Base-by-base conservation (phyloP, 2,888 invertebrate genomes). In the Lithophane semibrunnea region DNA sequence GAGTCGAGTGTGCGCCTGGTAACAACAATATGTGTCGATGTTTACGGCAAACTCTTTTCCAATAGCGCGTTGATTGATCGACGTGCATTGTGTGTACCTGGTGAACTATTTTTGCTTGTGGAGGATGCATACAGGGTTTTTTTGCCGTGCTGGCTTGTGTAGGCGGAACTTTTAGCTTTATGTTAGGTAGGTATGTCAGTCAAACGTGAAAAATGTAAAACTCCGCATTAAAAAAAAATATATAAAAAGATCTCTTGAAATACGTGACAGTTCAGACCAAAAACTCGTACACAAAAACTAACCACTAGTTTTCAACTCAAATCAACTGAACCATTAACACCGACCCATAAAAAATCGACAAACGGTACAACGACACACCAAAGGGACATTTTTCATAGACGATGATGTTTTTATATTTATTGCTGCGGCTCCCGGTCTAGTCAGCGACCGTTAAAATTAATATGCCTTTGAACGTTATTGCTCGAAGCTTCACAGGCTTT, bases 391-490 rank as follows among this genome's bases (percentile, higher is more conserved):
- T 85, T 79, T 77, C 69, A 77, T 65, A 67, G 67, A 75, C 75
- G 71, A 77, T 77, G 63, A 81, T 80, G 44, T 77, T 82, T 76
- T 82, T 73, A 74, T 83, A 84, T 82, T 82, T 80, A 74, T 86
- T 85, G 69, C 69, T 24, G 67, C 12, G 58, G 67, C 88, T 88
- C 88, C 79, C 42, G 56, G 83, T 7, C 85, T 88, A 84, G 63
- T 37, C 37, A 65, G 68, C 61, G 66, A 78, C 76, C 73, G 84
- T 88, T 85, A 85, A 90, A 90, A 91, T 90, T 88, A 90, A 90
- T 90, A 90, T 86, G 86, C 88, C 87, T 90, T 87, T 89, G 90
- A 90, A 86, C 90, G 88, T 80, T 88, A 88, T 85, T 86, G 85
- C 88, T 84, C 52, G 61, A 37, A 64, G 77, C 65, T 44, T 74